A percentile compares a stretch with the other conserved stretches of the same genome.
Conservation (phyloP, 2,113 vertebrate genomes). For the Oreotrochilus melanogaster region DNA sequence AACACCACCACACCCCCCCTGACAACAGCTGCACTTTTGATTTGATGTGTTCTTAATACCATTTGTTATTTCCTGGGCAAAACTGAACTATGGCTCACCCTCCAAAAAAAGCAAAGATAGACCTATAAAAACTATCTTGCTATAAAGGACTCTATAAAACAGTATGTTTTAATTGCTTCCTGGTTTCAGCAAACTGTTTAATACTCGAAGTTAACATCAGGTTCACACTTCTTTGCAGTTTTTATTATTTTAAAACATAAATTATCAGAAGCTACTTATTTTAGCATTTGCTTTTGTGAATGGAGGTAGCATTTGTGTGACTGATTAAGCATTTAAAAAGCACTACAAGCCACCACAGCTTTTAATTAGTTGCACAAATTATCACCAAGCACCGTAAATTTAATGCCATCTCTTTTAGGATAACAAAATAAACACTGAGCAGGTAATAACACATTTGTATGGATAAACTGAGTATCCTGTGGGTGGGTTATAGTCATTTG, state of each 20-base stretch:
- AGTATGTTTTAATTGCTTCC: slow-evolving; percentile 72
- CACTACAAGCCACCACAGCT: slow-evolving; percentile 17
- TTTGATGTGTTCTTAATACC: slow-evolving; percentile 16
- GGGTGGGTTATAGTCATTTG: neutral
- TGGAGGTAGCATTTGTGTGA: slow-evolving; percentile 53
- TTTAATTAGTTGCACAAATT: slow-evolving; percentile 72
- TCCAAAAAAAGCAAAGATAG: slow-evolving; percentile 23
- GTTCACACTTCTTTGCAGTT: slow-evolving; percentile 56
- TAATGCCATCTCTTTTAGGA: slow-evolving; percentile 45
- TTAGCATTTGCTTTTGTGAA: slow-evolving; percentile 56
- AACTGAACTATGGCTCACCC: slow-evolving; percentile 68
- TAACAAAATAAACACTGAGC: slow-evolving; percentile 17
- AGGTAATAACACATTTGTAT: slow-evolving; percentile 48
- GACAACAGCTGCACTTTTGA: slow-evolving; percentile 5
- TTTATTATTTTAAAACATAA: slow-evolving; percentile 70
- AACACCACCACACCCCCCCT: neutral
- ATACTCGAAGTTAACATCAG: slow-evolving; percentile 60
- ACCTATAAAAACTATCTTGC: slow-evolving; percentile 56
- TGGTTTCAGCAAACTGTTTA: slow-evolving; percentile 70
- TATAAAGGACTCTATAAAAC: slow-evolving; percentile 69
- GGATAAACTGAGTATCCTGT: slow-evolving; percentile 28
- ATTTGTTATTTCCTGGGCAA: slow-evolving; percentile 69
- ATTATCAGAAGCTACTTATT: slow-evolving; percentile 65
- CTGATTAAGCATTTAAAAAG: slow-evolving; percentile 63
- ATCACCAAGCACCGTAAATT: slow-evolving; percentile 37